phyloP scores from a whole-genome alignment of 2,797 vertebrate species.

The Taeniopygia guttata region DNA sequence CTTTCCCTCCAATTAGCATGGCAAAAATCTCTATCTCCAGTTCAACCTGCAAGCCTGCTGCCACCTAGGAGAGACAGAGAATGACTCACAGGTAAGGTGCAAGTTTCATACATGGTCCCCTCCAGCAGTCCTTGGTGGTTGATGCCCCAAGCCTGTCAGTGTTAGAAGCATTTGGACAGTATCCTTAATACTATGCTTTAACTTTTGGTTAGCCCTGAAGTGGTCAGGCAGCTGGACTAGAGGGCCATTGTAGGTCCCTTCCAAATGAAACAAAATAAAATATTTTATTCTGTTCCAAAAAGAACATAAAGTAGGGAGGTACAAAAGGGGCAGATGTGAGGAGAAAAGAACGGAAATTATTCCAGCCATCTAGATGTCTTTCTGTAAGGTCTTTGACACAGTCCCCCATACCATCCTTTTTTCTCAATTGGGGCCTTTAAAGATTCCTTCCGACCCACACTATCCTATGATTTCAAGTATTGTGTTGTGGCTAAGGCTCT shows the following conservation, averaged over 20 bases:
- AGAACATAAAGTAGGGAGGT: neutral
- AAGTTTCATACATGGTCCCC: neutral
- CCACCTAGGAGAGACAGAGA: slow-evolving; percentile 76
- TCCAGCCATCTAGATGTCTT: neutral
- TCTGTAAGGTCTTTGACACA: neutral
- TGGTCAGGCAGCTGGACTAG: neutral
- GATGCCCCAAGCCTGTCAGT: neutral
- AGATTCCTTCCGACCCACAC: neutral
- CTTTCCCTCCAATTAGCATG: slow-evolving; percentile 58
- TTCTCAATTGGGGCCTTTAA: neutral
- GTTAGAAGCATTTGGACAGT: neutral
- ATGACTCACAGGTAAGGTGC: neutral
- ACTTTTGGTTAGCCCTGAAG: neutral
- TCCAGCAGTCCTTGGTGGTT: neutral
- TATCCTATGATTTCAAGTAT: neutral
- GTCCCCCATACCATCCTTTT: neutral
- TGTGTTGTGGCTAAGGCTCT: neutral
- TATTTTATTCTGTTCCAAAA: neutral
- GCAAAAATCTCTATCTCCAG: slow-evolving; percentile 84
- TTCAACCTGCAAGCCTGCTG: slow-evolving; percentile 83
- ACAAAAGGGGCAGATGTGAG: neutral
- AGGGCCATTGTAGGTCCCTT: neutral
- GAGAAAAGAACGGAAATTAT: neutral
- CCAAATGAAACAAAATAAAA: neutral
- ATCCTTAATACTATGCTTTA: neutral